A percentile compares a stretch with the other conserved stretches of the same genome.
These are phyloP conservation scores for Amblyteles armatorius DNA, from an alignment of 2,888 invertebrate species.

Conservation along the genomic window DNA sequence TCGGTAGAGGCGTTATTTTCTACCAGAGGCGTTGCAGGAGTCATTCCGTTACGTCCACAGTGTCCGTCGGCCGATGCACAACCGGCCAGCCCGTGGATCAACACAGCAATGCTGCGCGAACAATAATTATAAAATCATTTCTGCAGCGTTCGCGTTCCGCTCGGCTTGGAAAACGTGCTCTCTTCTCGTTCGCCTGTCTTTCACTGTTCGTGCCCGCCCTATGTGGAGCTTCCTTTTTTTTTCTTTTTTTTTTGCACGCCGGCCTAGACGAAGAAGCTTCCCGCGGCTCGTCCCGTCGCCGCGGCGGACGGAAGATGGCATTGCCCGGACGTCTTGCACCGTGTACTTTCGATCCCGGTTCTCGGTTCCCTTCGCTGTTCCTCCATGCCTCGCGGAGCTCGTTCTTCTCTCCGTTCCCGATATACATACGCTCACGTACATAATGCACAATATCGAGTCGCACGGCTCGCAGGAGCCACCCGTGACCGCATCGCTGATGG, in stretches of 20 bases:
- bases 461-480: neutral
- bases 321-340: constrained; percentile 37
- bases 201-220: constrained; percentile 39
- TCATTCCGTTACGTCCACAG: constrained; percentile 37
- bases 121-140: constrained; percentile 65
- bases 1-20: neutral
- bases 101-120: constrained; percentile 35
- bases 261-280: neutral
- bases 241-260: constrained; percentile 30
- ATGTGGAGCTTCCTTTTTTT: constrained; percentile 52
- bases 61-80: constrained; percentile 31
- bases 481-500: constrained; percentile 22
- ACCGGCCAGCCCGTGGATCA: constrained; percentile 24
- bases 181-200: constrained; percentile 42
- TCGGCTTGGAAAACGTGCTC: constrained; percentile 54
- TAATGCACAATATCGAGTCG: constrained; percentile 8
- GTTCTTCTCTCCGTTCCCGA: constrained; percentile 22
- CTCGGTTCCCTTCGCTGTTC: constrained; percentile 32
- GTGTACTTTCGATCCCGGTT: constrained; percentile 52
- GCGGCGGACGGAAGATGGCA: constrained; percentile 12
- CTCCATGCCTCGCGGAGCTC: constrained; percentile 31
- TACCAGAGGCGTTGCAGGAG: constrained; percentile 2
- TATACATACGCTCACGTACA: neutral
- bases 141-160: constrained; percentile 60
- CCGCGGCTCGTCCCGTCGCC: neutral